Evolutionary conservation across 2,797 vertebrate genomes (phyloP).

Genomic region (Scyliorhinus canicula): DNA sequence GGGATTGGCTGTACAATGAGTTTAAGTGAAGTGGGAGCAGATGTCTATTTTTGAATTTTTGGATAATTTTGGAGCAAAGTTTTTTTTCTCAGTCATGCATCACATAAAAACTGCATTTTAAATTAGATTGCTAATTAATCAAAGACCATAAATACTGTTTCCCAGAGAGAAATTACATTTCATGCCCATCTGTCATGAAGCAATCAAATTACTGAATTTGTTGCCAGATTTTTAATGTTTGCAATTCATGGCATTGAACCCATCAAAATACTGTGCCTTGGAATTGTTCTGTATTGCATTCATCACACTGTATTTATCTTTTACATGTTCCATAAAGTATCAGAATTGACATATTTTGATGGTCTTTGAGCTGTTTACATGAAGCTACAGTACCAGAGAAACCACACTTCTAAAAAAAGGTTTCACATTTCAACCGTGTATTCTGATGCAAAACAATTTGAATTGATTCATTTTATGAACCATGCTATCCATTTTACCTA

Average conservation of each 20-base stretch:
- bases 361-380: not conserved
- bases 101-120: not conserved
- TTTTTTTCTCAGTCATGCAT: not conserved
- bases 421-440: not conserved
- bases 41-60: not conserved
- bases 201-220: not conserved
- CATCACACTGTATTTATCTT: not conserved
- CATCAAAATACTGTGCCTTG: not conserved
- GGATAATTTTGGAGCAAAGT: not conserved
- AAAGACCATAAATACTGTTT: not conserved
- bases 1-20: not conserved
- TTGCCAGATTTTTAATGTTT: not conserved
- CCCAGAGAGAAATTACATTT: not conserved
- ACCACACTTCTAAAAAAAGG: not conserved
- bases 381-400: not conserved
- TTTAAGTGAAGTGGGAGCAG: not conserved
- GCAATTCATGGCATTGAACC: not conserved
- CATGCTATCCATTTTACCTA: constrained; percentile 6
- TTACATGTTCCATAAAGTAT: not conserved
- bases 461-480: constrained; percentile 19
- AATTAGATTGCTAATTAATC: constrained; percentile 11
- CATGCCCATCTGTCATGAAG: not conserved
- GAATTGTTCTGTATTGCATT: not conserved
- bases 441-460: constrained; percentile 1
- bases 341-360: not conserved